Percentiles rank a stretch among this genome's conserved stretches.
Evolutionary conservation across 2,888 invertebrate species (phyloP).

Genomic region (Sericinus montela): DNA sequence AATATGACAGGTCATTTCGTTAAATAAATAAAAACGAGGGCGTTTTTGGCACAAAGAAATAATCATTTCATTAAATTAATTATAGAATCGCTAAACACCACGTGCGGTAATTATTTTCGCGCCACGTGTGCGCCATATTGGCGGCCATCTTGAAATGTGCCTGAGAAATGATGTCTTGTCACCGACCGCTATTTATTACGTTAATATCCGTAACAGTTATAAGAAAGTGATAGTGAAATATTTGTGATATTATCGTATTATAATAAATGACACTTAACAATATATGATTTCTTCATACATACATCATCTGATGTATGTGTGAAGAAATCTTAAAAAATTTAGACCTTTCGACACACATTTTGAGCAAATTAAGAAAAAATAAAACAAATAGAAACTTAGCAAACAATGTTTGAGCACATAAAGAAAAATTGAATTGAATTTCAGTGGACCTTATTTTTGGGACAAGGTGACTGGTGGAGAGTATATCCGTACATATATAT

Average conservation of each 20-base stretch:
- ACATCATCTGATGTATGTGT: no score
- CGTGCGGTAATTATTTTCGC: constrained; percentile 24
- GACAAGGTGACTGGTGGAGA: no score
- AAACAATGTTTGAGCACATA: no score
- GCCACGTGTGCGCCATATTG: constrained; percentile 30
- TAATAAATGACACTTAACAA: constrained; percentile 3
- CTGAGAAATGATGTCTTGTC: constrained; percentile 24
- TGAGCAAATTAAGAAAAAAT: no score
- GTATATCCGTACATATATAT: no score
- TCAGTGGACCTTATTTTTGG: no score
- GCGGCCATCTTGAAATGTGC: constrained; percentile 25
- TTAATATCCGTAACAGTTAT: constrained; percentile 19
- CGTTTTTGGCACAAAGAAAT: constrained; percentile 12
- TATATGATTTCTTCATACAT: no score
- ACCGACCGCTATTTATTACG: constrained; percentile 22
- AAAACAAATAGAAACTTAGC: no score
- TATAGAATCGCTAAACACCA: constrained; percentile 23
- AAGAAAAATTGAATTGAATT: no score
- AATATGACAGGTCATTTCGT: background rate
- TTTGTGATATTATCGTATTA: constrained; percentile 6
- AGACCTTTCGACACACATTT: no score
- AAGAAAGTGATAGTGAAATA: constrained; percentile 14
- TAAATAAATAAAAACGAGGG: constrained; percentile 4
- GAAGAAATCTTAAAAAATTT: no score
- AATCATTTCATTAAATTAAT: constrained; percentile 15